Base-by-base conservation (phyloP, 1,140 invertebrate genomes). In the Leptoteleia sp. region DNA sequence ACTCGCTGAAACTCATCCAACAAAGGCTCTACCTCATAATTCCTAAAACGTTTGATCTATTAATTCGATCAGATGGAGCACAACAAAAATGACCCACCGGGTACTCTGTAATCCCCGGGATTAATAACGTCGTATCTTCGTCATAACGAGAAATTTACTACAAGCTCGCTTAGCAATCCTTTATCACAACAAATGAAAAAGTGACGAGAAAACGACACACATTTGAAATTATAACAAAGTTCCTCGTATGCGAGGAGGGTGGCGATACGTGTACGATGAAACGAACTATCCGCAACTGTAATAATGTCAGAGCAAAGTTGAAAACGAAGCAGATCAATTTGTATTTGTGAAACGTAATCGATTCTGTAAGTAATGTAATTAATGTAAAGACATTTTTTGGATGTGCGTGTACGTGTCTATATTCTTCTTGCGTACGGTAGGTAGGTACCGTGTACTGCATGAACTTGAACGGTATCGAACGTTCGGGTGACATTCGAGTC, bases 361-460 rank as follows among this genome's bases (percentile, higher is more conserved):
- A 82, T 71, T 70, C 50, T 81, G 79, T 81, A 86, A 86, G 76
- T 80, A 80, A 38, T 83, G 76, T 76, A 80, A 80, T 62, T 82
- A 84, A 84, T 76, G 78, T 62, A 55, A 76, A 76, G 48, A 70
- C 19, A 57, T 43, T 72, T 83, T 85, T 85, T 84, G 82, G 37
- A 77, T 87, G 79, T 86, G 77, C 72, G 81, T 86, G 75, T 83
- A 85, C 77, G 82, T 85, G 83, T 85, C 83, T 85, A 83, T 82
- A 85, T 78, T 65, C 45, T 55, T 61, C 62, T 80, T 64, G 57
- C 79, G 68, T 71, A 76, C 54, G 45, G 59, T 79, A 70, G 35
- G 45, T 79, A 73, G 59, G 64, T 71, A 73, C 33, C 42, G 52
- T 75, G 72, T 73, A 76, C 75, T 72, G 65, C 17, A 65, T 48